Base-by-base conservation (phyloP, 64 coral and sea anemone species). In the Orbicella faveolata region DNA sequence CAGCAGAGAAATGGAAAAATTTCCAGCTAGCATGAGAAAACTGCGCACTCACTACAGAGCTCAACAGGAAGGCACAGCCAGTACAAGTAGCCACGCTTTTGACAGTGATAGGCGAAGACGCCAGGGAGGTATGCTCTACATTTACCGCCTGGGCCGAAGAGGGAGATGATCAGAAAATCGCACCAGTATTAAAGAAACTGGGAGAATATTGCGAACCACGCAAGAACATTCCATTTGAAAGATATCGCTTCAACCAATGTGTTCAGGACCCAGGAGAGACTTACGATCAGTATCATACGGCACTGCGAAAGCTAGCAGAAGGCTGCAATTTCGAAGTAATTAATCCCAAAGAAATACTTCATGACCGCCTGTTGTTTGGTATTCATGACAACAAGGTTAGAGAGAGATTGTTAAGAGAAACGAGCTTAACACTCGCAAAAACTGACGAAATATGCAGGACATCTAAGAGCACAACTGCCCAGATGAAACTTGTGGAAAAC, bases 1-100 rank as follows among this genome's bases (percentile, higher is more conserved):
- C 90, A 13, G 19, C 90, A 67, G 90, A 91, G 30, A 91, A 84
- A 74, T 91, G 80, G 89, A 84, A 91, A 73, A 84, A 86, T 70
- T 48, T 86, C 72, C 53, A 23, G 12, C 34, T 75, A 52, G 76
- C 76, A 48, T 78, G 76, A 34, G 35, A 39, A 34, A 76, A 76
- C 39, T 76, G 39, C 0, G 30, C 74, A 18, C 33, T 76, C 44
- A 6, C 44, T 48, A 48, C 5, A 48, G 44, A 48, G 44, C 44
- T 48, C 44, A 48, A 48, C 44, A 48, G 3, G 44, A 48, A 48
- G 44, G 44, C 44, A 6, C 44, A 48, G 44, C 44, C 44, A 48
- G 44, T 48, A 48, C 44, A 48, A 48, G 44, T 48, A 48, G 44
- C 44, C 44, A 48, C 44, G 3, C 44, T 48, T 48, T 6, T 6